phyloP scores from a whole-genome alignment of 1,140 invertebrate species.

The Ceratina japonica region DNA sequence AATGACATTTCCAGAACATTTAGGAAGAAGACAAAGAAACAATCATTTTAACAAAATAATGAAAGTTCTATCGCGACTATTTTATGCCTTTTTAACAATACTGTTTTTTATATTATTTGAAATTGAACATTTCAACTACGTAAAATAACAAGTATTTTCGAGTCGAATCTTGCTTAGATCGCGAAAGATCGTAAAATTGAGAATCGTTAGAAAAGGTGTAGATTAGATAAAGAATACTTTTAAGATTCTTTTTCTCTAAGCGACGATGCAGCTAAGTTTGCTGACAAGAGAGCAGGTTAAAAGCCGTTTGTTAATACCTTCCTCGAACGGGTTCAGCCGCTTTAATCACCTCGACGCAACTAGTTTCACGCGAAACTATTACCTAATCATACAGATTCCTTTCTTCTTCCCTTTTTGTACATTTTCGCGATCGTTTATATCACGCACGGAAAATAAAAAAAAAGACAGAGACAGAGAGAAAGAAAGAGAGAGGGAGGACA shows the following conservation, averaged over 20 bases:
- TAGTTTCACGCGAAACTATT: conserved; percentile 30
- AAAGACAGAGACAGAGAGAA: too few species aligned
- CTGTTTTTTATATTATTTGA: conserved; percentile 1
- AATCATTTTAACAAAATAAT: too few species aligned
- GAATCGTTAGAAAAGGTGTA: too few species aligned
- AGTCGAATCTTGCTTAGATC: neutral
- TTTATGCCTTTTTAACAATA: too few species aligned
- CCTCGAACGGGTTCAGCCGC: neutral
- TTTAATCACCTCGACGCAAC: conserved; percentile 7
- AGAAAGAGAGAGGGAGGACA: too few species aligned
- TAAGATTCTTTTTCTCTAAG: neutral
- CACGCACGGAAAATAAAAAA: too few species aligned
- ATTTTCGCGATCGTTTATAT: neutral
- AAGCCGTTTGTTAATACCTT: too few species aligned
- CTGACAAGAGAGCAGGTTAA: neutral
- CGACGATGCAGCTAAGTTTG: neutral
- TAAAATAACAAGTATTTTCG: neutral
- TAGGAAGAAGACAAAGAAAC: too few species aligned
- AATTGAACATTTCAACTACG: neutral
- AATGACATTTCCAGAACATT: too few species aligned
- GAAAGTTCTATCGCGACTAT: too few species aligned
- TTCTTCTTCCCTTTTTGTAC: conserved; percentile 4
- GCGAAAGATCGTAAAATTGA: neutral
- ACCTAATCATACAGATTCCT: conserved; percentile 30
- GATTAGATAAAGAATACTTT: too few species aligned